These are phyloP conservation scores for Anarhynchus alexandrinus DNA, from an alignment of 2,113 vertebrate genomes.

Conservation along the genomic window DNA sequence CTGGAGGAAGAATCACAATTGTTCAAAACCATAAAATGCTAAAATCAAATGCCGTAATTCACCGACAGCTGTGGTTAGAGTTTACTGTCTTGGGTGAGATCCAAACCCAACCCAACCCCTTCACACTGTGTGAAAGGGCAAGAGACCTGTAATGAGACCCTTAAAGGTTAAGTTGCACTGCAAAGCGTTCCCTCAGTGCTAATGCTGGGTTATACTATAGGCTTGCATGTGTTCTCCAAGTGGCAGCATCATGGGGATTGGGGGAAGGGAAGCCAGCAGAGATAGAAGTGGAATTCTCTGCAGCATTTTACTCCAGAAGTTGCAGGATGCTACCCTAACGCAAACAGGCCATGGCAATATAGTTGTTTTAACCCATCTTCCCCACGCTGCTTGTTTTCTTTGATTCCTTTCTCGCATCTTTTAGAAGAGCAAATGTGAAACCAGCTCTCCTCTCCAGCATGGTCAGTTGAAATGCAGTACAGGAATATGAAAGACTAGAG, in stretches of 20 bases:
- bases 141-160: not conserved
- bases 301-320: not conserved
- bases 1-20: not conserved
- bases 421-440: not conserved
- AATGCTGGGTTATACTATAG: fast-evolving
- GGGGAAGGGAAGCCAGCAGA: not conserved
- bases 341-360: not conserved
- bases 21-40: not conserved
- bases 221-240: not conserved
- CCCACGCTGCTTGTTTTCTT: not conserved
- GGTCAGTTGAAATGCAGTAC: not conserved
- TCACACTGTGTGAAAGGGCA: not conserved
- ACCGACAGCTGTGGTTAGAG: not conserved
- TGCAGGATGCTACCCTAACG: not conserved
- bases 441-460: not conserved
- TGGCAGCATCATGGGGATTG: not conserved
- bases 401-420: not conserved
- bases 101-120: not conserved
- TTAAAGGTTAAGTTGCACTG: not conserved
- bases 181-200: not conserved
- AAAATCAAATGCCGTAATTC: not conserved
- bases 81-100: not conserved
- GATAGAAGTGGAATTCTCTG: not conserved
- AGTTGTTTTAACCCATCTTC: not conserved
- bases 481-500: not conserved